Conservation (phyloP, 2,113 vertebrate species). For the Nycticryphes semicollaris region DNA sequence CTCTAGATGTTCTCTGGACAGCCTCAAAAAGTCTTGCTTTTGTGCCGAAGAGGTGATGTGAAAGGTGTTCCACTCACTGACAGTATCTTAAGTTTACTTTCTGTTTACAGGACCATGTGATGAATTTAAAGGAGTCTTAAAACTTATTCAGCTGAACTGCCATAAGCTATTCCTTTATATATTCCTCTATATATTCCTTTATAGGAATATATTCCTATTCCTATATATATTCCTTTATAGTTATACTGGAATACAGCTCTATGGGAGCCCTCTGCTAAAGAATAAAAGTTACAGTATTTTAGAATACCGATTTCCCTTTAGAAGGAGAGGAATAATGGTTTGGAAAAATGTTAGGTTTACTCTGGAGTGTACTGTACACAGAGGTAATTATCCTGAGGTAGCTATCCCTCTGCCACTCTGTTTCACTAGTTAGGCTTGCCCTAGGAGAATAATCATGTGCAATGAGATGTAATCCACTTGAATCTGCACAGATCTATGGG, state of each 20-base stretch:
- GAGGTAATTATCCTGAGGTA: neutral
- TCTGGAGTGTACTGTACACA: neutral
- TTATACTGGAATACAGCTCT: neutral
- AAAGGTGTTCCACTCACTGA: neutral
- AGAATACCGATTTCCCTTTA: neutral
- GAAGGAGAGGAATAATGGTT: neutral
- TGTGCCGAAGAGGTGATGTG: neutral
- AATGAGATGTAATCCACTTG: neutral
- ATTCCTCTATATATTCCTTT: too few relatives aligned
- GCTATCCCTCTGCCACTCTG: neutral
- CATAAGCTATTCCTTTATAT: neutral
- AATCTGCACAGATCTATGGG: neutral
- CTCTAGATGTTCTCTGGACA: neutral
- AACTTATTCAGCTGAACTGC: neutral
- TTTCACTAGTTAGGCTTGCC: neutral
- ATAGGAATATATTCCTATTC: too few relatives aligned
- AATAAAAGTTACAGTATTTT: neutral
- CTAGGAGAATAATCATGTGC: neutral
- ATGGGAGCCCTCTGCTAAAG: neutral
- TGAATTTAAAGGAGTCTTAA: neutral
- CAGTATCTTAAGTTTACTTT: fast-evolving
- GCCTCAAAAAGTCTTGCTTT: neutral
- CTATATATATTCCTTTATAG: neutral
- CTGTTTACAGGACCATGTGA: neutral
- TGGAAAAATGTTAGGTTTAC: neutral